These are phyloP conservation scores for Taxidea taxus DNA, from an alignment of 2,113 vertebrate genomes.

Conservation along the genomic window DNA sequence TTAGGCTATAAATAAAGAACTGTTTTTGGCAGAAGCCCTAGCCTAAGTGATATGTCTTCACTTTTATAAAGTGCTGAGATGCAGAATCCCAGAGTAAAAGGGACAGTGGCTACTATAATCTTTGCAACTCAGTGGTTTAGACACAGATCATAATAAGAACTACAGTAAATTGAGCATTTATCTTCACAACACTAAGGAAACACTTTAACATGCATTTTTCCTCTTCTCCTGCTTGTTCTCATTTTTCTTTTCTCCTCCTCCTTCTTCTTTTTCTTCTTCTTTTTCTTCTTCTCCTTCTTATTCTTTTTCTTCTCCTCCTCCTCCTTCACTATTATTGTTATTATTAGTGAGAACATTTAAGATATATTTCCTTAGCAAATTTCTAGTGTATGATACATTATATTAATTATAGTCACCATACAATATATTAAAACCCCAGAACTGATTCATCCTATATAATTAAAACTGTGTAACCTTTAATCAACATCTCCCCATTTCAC, in stretches of 20 bases:
- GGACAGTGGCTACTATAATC: not conserved
- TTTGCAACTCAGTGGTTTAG: not conserved
- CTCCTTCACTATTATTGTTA: not conserved
- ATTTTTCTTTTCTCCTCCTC: not conserved
- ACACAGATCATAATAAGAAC: not conserved
- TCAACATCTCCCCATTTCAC: not conserved
- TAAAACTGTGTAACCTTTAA: not conserved
- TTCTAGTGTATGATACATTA: not conserved
- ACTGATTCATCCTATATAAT: not conserved
- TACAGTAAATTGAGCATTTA: not conserved
- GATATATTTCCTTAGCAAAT: not conserved
- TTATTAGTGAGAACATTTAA: not conserved
- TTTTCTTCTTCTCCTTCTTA: not conserved
- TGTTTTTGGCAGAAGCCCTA: not conserved
- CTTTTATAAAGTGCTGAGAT: not conserved
- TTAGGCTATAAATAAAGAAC: not conserved
- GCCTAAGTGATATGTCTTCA: not conserved
- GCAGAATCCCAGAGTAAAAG: not conserved
- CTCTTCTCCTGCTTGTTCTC: not conserved
- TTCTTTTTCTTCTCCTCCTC: not conserved
- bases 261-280: not conserved
- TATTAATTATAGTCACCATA: not conserved
- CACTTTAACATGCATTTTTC: not conserved
- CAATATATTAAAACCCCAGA: not conserved
- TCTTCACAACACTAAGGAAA: not conserved